phyloP scores from a whole-genome alignment of 2,113 vertebrate genomes.

The Rostratula benghalensis region DNA sequence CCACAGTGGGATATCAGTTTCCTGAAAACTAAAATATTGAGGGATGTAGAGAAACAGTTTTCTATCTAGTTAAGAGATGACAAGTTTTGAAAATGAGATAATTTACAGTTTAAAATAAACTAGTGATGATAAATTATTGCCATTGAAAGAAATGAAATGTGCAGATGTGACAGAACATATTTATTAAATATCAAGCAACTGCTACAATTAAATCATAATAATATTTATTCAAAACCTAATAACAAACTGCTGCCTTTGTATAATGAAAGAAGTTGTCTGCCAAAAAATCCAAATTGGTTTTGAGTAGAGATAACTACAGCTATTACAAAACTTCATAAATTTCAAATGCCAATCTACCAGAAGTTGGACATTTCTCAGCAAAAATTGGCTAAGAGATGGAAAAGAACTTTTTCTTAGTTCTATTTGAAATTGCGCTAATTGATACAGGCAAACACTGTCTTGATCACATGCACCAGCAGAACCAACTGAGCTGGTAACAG shows the following conservation, averaged over 20 bases:
- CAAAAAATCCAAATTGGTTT: neutral
- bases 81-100: neutral
- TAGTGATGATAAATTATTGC: neutral
- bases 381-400: neutral
- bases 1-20: neutral
- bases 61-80: neutral
- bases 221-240: neutral
- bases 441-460: neutral
- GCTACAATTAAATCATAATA: neutral
- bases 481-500: neutral
- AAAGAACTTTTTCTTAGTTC: neutral
- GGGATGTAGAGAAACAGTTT: neutral
- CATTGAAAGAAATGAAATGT: neutral
- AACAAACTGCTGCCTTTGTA: neutral
- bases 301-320: neutral
- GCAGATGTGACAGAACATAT: neutral
- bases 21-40: neutral
- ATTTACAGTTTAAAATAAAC: neutral
- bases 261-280: neutral
- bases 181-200: neutral
- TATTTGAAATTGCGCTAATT: neutral
- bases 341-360: neutral
- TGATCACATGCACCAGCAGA: neutral
- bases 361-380: neutral
- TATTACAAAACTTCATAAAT: neutral